phyloP scores from a whole-genome alignment of 2,797 vertebrate genomes.

The Neoniphon sammara region DNA sequence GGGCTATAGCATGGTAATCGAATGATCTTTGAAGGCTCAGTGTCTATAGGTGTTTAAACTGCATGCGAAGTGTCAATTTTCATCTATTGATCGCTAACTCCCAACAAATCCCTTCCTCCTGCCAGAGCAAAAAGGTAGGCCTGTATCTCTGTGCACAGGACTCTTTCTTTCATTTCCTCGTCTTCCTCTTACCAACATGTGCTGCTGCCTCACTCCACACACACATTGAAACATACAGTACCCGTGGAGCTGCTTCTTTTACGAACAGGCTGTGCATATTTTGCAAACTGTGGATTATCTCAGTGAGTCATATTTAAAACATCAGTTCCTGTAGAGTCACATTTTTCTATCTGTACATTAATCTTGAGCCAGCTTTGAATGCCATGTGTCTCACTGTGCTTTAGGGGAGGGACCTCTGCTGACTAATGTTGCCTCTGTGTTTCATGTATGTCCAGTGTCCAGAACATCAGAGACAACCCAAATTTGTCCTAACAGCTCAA shows the following conservation, averaged over 20 bases:
- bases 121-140: slow-evolving; percentile 67
- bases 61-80: slow-evolving; percentile 53
- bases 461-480: slow-evolving; percentile 49
- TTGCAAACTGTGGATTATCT: slow-evolving; percentile 41
- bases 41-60: slow-evolving; percentile 49
- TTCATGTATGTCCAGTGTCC: slow-evolving; percentile 68
- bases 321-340: slow-evolving; percentile 19
- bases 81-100: slow-evolving; percentile 52
- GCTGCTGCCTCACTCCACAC: slow-evolving; percentile 60
- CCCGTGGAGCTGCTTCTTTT: slow-evolving; percentile 29
- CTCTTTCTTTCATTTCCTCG: slow-evolving; percentile 78
- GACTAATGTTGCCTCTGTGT: slow-evolving; percentile 69
- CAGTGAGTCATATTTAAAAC: slow-evolving; percentile 12
- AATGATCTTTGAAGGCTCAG: slow-evolving; percentile 18
- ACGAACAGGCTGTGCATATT: slow-evolving; percentile 32
- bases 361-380: slow-evolving; percentile 65
- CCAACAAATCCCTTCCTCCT: slow-evolving; percentile 50
- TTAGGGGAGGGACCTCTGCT: slow-evolving; percentile 69
- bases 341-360: slow-evolving; percentile 57
- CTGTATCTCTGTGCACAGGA: slow-evolving; percentile 69
- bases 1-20: slow-evolving; percentile 25
- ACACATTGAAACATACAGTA: slow-evolving; percentile 17
- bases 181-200: slow-evolving; percentile 78
- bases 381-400: slow-evolving; percentile 74
- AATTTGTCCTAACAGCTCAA: slow-evolving; percentile 46